Evolutionary conservation across 2,113 vertebrate species (phyloP).

Genomic region (Seriola rivoliana): DNA sequence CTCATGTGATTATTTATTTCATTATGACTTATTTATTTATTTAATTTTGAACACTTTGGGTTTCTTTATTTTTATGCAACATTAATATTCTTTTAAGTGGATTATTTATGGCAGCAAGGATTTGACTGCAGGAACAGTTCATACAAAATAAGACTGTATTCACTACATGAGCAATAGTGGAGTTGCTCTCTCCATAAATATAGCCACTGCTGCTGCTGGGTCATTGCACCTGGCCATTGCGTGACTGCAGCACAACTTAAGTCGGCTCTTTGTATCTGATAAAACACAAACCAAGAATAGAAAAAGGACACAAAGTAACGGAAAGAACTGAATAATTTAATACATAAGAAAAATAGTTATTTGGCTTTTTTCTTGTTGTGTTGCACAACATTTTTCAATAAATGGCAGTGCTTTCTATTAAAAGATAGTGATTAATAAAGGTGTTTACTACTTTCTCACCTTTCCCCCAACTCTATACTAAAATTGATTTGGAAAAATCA

Average conservation of each 20-base stretch:
- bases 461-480: neutral
- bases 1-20: neutral
- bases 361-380: slow-evolving; percentile 5
- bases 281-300: slow-evolving; percentile 39
- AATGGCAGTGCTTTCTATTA: neutral
- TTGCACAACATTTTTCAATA: neutral
- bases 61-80: neutral
- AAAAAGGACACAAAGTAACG: slow-evolving; percentile 35
- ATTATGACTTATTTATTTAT: neutral
- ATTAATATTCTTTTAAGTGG: neutral
- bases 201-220: slow-evolving; percentile 23
- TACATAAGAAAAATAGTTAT: slow-evolving; percentile 2
- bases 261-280: slow-evolving; percentile 8
- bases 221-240: slow-evolving; percentile 44
- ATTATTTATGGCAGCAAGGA: slow-evolving; percentile 2
- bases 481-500: neutral
- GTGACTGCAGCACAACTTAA: slow-evolving; percentile 39
- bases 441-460: neutral
- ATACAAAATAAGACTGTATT: slow-evolving; percentile 21
- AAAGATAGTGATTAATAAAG: neutral
- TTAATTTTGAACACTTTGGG: neutral
- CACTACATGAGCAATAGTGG: neutral
- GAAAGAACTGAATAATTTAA: slow-evolving; percentile 63
- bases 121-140: slow-evolving; percentile 15
- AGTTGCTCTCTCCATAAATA: slow-evolving; percentile 32